Base-by-base conservation (phyloP, 2,888 invertebrate species). In the Trachelus tabidus region DNA sequence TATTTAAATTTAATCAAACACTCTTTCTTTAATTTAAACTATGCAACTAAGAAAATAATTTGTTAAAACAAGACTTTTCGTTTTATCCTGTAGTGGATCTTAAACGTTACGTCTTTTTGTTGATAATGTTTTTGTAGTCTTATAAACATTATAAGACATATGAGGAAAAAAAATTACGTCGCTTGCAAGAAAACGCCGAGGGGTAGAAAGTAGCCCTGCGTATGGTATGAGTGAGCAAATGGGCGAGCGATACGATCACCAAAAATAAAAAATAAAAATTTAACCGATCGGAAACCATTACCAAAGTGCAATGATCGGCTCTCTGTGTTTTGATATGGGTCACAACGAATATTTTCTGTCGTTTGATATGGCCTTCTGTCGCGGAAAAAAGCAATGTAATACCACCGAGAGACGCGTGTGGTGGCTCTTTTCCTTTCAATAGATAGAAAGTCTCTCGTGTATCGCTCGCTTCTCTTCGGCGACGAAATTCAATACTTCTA, bases 121-220 rank as follows among this genome's bases (percentile, higher is more conserved):
- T 37, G 37, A 37, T 37, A 37, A 37, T 37, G 12, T 15, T 15
- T 37, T 37, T 37, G 4, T 4, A 37, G 37, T 37, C 37, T 37
- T 37, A 15, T 12, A 37, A 37, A 37, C 4, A 4, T 37, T 37
- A 37, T 37, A 15, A 12, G 37, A 12, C 12, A 37, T 34, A 34
- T 34, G 6, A 34, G 34, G 56, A 23, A 23, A 56, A 56, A 56
- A 9, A 56, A 56, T 23, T 23, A 56, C 56, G 56, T 56, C 23
- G 56, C 56, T 23, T 1, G 56, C 56, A 56, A 6, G 56, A 56
- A 71, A 71, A 33, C 71, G 71, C 71, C 71, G 71, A 71, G 30
- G 71, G 71, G 71, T 71, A 71, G 71, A 71, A 71, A 71, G 71
- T 71, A 33, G 71, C 12, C 33, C 71, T n/a, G 33, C 11, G 71